Conservation (phyloP, 1,140 invertebrate species). For the Drosophila nebulosa region DNA sequence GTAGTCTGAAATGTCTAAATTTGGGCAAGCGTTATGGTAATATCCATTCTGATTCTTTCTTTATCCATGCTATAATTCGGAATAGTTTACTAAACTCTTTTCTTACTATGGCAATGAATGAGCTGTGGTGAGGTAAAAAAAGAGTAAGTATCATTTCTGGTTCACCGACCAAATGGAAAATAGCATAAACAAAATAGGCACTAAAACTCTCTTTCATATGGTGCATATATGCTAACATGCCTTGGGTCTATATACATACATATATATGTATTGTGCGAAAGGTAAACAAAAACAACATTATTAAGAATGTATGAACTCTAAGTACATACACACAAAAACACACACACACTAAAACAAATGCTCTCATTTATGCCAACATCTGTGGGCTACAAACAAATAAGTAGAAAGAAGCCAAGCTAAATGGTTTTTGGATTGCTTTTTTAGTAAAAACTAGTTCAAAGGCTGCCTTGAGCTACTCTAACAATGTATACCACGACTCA, state of each 20-base stretch:
- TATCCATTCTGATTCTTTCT: too few relatives aligned
- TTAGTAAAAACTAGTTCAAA: slow-evolving; percentile 37
- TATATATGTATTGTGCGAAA: slow-evolving; percentile 31
- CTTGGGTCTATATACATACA: slow-evolving; percentile 1
- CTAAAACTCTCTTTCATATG: neutral
- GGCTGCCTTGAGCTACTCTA: slow-evolving; percentile 40
- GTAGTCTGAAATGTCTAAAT: too few relatives aligned
- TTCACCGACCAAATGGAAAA: neutral
- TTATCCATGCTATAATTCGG: neutral
- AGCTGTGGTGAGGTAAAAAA: too few relatives aligned
- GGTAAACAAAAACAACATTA: slow-evolving; percentile 63
- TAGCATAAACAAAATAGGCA: neutral
- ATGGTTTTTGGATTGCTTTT: slow-evolving; percentile 30
- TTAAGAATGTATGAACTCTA: slow-evolving; percentile 61
- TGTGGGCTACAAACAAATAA: slow-evolving; percentile 12
- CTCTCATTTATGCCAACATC: slow-evolving; percentile 55
- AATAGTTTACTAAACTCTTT: neutral
- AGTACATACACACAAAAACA: slow-evolving; percentile 28
- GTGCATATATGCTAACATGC: neutral
- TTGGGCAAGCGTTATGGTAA: too few relatives aligned
- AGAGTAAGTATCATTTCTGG: neutral
- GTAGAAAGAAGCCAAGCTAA: slow-evolving; percentile 26
- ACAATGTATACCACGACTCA: neutral
- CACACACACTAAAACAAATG: too few relatives aligned
- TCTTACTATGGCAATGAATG: neutral